Evolutionary conservation across 2,888 invertebrate species (phyloP).

Genomic region (Leistus spinibarbis): DNA sequence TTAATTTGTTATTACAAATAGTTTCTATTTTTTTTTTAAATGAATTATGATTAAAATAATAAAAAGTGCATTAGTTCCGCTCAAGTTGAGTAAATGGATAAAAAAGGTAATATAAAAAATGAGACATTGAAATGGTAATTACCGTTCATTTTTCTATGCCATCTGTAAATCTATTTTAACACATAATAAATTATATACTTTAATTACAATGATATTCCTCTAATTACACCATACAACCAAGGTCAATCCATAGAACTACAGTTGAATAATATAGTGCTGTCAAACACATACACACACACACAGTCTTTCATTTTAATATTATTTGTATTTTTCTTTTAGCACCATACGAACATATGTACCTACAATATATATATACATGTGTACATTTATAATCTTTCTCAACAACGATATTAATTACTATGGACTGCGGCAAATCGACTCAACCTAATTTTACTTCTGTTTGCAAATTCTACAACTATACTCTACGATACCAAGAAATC

Average conservation of each 20-base stretch:
- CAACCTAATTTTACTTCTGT: slow-evolving; percentile 8
- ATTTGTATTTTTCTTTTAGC: background rate
- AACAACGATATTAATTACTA: background rate
- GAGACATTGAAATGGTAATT: slow-evolving; percentile 27
- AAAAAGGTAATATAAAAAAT: slow-evolving; percentile 7
- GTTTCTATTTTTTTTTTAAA: background rate
- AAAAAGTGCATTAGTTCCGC: slow-evolving; percentile 10
- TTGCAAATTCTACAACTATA: background rate
- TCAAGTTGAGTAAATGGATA: background rate
- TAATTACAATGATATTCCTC: slow-evolving; percentile 36
- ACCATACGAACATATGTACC: background rate
- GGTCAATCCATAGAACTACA: slow-evolving; percentile 6
- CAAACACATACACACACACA: background rate
- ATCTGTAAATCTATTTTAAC: slow-evolving; percentile 37
- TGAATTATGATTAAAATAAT: slow-evolving; percentile 2
- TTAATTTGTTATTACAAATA: background rate
- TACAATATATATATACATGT: background rate
- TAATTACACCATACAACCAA: slow-evolving; percentile 30
- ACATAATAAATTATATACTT: slow-evolving; percentile 33
- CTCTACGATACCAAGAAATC: background rate
- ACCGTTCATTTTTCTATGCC: slow-evolving; percentile 31
- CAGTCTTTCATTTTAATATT: background rate
- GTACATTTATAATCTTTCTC: background rate
- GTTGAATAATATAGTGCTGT: background rate
- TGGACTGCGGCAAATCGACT: slow-evolving; percentile 3